Evolutionary conservation across 92 coral and sea anemone species (phyloP).

Genomic region (Epizoanthus illoricatus): DNA sequence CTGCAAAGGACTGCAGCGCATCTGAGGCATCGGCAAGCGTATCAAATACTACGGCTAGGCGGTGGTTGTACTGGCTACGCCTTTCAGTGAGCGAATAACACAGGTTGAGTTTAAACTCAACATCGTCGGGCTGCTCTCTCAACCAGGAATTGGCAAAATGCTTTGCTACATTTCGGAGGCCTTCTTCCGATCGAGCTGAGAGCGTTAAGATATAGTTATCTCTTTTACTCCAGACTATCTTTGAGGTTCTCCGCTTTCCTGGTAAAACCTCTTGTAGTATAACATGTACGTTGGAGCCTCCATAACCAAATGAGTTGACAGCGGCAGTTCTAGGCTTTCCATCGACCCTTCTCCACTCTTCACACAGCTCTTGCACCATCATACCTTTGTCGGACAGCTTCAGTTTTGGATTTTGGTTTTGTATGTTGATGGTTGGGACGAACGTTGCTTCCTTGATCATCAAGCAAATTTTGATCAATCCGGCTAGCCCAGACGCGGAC

Average conservation of each 20-base stretch:
- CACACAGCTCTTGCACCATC: slow-evolving; percentile 60
- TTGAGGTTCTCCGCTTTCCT: not conserved
- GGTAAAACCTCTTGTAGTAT: slow-evolving; percentile 59
- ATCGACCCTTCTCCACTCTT: slow-evolving; percentile 55
- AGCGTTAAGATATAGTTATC: slow-evolving; percentile 51
- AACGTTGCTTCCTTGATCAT: slow-evolving; percentile 69
- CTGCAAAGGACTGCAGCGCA: slow-evolving; percentile 48
- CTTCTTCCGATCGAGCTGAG: slow-evolving; percentile 68
- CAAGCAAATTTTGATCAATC: slow-evolving; percentile 71
- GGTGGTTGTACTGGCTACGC: slow-evolving; percentile 67
- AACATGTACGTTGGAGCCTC: slow-evolving; percentile 84
- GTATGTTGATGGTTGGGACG: slow-evolving; percentile 73
- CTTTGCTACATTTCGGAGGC: slow-evolving; percentile 53
- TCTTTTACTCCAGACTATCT: not conserved
- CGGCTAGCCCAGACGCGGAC: slow-evolving; percentile 82
- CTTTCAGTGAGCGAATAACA: slow-evolving; percentile 86
- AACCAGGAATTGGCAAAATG: slow-evolving; percentile 57
- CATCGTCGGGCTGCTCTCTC: slow-evolving; percentile 47
- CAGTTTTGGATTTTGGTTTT: slow-evolving; percentile 59
- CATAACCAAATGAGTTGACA: slow-evolving; percentile 81
- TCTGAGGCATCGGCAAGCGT: slow-evolving; percentile 61
- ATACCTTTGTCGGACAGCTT: slow-evolving; percentile 68
- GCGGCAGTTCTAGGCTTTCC: slow-evolving; percentile 75
- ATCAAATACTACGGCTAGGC: slow-evolving; percentile 63
- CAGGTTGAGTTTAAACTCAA: slow-evolving; percentile 42